Evolutionary conservation across 2,888 invertebrate species (phyloP).

Genomic region (Tipula unca): DNA sequence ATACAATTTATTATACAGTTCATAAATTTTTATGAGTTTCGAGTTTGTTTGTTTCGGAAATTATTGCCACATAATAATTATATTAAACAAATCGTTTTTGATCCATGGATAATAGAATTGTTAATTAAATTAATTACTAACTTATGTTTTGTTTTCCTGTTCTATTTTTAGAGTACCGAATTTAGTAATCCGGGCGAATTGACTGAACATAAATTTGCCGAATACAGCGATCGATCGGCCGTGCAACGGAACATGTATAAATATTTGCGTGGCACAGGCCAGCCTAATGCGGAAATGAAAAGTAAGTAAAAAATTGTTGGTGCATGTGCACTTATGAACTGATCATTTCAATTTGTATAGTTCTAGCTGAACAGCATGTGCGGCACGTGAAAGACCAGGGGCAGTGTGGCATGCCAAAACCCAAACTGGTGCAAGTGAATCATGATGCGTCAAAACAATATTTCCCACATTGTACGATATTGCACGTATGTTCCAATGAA

Average conservation of each 20-base stretch:
- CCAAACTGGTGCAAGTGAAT: neutral
- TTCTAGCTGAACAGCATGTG: neutral
- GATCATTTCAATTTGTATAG: neutral
- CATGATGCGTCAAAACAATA: conserved; percentile 55
- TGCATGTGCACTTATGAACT: neutral
- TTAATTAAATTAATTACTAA: neutral
- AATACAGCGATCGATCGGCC: neutral
- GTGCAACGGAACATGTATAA: neutral
- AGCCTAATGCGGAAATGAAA: neutral
- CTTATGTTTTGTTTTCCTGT: neutral
- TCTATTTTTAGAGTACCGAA: neutral
- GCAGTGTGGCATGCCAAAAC: neutral
- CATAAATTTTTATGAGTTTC: neutral
- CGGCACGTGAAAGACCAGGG: neutral
- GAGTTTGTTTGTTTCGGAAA: neutral
- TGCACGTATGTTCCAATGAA: conserved; percentile 80
- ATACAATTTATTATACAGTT: neutral
- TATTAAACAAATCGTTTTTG: neutral
- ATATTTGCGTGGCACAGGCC: neutral
- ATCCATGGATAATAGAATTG: neutral
- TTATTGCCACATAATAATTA: neutral
- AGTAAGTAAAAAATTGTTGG: neutral
- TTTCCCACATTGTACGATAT: conserved; percentile 74
- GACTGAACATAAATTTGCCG: neutral
- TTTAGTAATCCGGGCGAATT: neutral